Base-by-base conservation (phyloP, 2,113 vertebrate species). In the Barnardius zonarius region DNA sequence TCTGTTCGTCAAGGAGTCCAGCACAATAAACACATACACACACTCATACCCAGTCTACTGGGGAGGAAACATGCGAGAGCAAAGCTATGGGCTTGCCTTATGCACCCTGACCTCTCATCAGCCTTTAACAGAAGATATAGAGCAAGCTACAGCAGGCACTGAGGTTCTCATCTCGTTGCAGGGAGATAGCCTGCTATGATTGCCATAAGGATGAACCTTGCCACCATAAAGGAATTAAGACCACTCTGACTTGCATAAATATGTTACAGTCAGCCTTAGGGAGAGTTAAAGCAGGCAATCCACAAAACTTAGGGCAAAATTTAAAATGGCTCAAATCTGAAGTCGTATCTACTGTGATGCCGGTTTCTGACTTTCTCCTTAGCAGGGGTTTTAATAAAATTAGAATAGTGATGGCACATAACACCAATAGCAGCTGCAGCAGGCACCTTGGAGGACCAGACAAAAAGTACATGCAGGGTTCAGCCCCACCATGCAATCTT, bases 391-490 rank as follows among this genome's bases (percentile, higher is more conserved):
- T 85, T 72, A 39, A 22, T 85, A 48, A 79, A 87, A 87, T 89
- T 28, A 24, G 43, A 10, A 19, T 30, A 5, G 8, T 19, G 9
- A 17, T 23, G 2, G 10, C 20, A 63, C 7, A 1, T 46, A 54
- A 49, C 2, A 9, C 22, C 30, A n/a, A 54, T 8, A 75, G 27
- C 9, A 74, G 27, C 46, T 8, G 16, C 2, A 23, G 25, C n/a
- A 67, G 9, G 20, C 7, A 57, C 5, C 16, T 25, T 68, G 54
- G 54, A 73, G 18, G 11, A 24, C 54, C 5, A 61, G 80, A 62
- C 4, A 41, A 85, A 51, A n/a, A 0, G 0, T 17, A 57, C 1
- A 0, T 63, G 66, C 17, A 27, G 13, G 8, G 5, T 57, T 78
- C 3, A 8, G 7, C 30, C 31, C 7, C 12, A 57, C 5, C 20